A percentile compares a stretch with the other conserved stretches of the same genome.
Evolutionary conservation across 2,113 vertebrate genomes (phyloP).

Genomic region (Columba livia): DNA sequence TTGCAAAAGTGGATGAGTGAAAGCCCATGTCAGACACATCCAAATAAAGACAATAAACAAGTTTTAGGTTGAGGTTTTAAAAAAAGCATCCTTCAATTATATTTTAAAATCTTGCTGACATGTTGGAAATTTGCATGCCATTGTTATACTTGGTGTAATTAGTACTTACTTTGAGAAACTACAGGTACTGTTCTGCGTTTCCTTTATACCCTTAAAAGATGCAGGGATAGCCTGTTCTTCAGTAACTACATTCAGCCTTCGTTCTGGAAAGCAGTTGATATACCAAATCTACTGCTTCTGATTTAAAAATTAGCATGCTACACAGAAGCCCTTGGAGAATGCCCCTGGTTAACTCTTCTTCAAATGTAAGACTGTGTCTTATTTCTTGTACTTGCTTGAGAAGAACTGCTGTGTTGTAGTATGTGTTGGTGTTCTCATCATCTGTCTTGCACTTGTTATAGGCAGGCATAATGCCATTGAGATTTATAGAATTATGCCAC

Average conservation of each 20-base stretch:
- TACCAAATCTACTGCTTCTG: background rate
- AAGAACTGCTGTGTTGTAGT: background rate
- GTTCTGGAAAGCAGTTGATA: background rate
- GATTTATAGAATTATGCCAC: background rate
- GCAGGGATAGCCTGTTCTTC: background rate
- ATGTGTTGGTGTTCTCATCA: background rate
- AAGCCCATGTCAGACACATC: background rate
- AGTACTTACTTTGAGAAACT: background rate
- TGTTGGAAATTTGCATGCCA: background rate
- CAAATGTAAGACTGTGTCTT: background rate
- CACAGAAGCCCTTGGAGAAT: background rate
- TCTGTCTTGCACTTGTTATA: background rate
- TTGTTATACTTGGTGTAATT: background rate
- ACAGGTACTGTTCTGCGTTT: background rate
- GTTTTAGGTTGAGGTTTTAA: background rate
- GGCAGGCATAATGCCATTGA: background rate
- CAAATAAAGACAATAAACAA: background rate
- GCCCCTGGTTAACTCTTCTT: background rate
- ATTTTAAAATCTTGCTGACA: background rate
- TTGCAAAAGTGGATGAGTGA: background rate
- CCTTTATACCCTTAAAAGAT: background rate
- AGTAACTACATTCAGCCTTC: rapidly evolving
- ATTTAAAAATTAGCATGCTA: background rate
- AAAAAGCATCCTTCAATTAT: background rate
- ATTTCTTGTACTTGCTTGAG: background rate